A percentile compares a stretch with the other conserved stretches of the same genome.
Conservation (phyloP, 2,888 invertebrate genomes). For the Mythimna pallens region DNA sequence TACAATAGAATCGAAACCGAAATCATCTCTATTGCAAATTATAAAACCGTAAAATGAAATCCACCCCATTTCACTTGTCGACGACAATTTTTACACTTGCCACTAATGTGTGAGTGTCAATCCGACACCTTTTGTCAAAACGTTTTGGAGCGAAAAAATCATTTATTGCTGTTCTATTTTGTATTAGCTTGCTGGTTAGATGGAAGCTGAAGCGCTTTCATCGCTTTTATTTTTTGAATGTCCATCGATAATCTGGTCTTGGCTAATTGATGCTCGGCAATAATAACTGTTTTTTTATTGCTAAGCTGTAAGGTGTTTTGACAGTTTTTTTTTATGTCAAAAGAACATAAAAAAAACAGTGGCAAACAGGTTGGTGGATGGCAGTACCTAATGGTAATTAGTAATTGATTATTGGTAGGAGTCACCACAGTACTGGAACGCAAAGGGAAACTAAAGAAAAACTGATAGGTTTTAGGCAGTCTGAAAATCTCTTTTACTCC, state of each 20-base stretch:
- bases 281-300: too few relatives aligned
- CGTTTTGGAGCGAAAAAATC: conserved; percentile 83
- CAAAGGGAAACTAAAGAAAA: not conserved
- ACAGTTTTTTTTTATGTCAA: too few relatives aligned
- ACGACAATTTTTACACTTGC: conserved; percentile 78
- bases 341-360: too few relatives aligned
- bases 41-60: conserved; percentile 63
- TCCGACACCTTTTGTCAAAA: conserved; percentile 80
- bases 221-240: conserved; percentile 22
- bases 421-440: too few relatives aligned
- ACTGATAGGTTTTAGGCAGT: not conserved
- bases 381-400: too few relatives aligned
- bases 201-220: conserved; percentile 68
- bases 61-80: conserved; percentile 71
- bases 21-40: conserved; percentile 57
- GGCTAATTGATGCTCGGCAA: not conserved
- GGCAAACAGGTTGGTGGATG: too few relatives aligned
- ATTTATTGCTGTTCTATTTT: conserved; percentile 76
- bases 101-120: conserved; percentile 82
- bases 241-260: not conserved
- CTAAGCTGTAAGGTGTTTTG: too few relatives aligned
- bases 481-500: too few relatives aligned
- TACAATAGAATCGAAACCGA: conserved; percentile 54
- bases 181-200: conserved; percentile 54
- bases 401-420: too few relatives aligned